Conservation (phyloP, 2,888 invertebrate species). For the Eilema depressum region DNA sequence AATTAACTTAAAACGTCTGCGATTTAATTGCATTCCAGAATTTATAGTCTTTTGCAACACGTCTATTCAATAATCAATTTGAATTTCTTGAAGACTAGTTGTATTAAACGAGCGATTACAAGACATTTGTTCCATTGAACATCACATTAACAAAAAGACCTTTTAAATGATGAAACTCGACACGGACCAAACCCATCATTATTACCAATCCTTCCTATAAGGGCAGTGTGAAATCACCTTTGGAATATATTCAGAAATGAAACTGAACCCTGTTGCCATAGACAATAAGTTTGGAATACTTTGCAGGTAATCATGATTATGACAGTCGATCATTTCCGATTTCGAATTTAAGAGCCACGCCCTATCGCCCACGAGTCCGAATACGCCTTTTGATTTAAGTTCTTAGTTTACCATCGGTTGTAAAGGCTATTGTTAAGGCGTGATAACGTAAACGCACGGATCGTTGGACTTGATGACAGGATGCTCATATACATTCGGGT, state of each 20-base stretch:
- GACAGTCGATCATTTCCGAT: constrained; percentile 70
- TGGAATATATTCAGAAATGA: constrained; percentile 32
- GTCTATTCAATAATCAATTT: constrained; percentile 9
- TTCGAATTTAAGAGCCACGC: constrained; percentile 61
- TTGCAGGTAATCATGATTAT: constrained; percentile 45
- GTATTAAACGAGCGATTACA: constrained; percentile 30
- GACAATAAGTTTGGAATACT: constrained; percentile 29
- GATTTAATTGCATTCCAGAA: not conserved
- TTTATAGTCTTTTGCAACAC: constrained; percentile 6
- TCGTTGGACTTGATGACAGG: constrained; percentile 7
- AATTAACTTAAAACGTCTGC: not conserved
- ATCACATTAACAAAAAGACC: constrained; percentile 37
- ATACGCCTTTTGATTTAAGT: constrained; percentile 50
- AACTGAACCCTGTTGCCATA: constrained; percentile 31
- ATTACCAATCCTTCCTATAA: constrained; percentile 67
- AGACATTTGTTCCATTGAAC: constrained; percentile 29
- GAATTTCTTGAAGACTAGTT: constrained; percentile 20
- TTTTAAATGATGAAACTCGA: constrained; percentile 50
- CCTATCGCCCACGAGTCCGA: constrained; percentile 55
- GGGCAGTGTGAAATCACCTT: constrained; percentile 44
- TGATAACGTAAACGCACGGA: constrained; percentile 33
- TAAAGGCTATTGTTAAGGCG: constrained; percentile 28
- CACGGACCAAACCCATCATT: constrained; percentile 63
- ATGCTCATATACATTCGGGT: constrained; percentile 5
- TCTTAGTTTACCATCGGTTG: constrained; percentile 31